Percentiles rank a stretch among this genome's conserved stretches.
phyloP scores from a whole-genome alignment of 2,797 vertebrate genomes.

The Petrocephalus schoutedeni region DNA sequence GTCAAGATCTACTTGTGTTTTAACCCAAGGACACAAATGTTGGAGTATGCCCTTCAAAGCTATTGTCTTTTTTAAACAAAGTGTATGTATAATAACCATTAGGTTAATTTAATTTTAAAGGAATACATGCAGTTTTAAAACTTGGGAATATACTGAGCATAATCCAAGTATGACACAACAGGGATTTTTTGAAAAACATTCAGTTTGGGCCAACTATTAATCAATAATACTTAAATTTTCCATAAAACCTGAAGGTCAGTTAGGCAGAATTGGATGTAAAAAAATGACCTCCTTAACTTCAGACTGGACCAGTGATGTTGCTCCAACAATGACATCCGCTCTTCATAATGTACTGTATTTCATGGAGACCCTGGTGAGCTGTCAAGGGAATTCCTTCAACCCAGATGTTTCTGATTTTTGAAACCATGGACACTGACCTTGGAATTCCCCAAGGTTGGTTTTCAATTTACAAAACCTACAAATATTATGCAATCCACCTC shows the following conservation, averaged over 20 bases:
- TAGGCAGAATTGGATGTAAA: neutral
- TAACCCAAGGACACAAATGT: neutral
- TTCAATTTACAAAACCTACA: neutral
- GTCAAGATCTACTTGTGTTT: neutral
- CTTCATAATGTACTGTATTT: neutral
- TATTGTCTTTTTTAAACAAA: neutral
- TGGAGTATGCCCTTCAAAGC: neutral
- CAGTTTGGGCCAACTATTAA: neutral
- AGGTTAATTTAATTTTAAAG: neutral
- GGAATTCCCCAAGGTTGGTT: neutral
- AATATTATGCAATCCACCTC: neutral
- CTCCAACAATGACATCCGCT: neutral
- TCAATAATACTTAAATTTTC: neutral
- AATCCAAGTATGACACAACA: neutral
- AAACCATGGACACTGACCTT: neutral
- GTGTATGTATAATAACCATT: neutral
- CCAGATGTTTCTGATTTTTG: constrained; percentile 19
- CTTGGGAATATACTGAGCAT: neutral
- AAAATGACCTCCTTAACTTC: neutral
- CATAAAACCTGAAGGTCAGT: neutral
- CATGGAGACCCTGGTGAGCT: neutral
- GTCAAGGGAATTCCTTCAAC: neutral
- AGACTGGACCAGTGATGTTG: neutral
- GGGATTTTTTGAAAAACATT: neutral
- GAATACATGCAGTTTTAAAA: neutral